Conservation (phyloP, 2,888 invertebrate species). For the Parthenolecanium corni region DNA sequence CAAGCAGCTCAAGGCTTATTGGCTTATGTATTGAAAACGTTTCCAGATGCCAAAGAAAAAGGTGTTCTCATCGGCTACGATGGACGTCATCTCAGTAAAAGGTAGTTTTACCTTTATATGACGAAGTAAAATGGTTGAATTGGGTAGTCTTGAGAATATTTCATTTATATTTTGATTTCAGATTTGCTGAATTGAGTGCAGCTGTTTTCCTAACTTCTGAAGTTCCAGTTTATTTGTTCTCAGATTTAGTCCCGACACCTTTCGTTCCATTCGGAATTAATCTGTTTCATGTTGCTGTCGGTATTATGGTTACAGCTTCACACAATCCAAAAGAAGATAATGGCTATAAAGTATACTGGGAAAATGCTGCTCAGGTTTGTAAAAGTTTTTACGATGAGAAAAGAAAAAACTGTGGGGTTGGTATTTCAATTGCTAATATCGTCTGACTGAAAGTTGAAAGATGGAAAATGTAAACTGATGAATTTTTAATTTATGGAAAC, state of each 20-base stretch:
- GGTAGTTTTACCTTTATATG: slow-evolving; percentile 43
- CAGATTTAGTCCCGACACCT: slow-evolving; percentile 77
- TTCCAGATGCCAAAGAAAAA: slow-evolving; percentile 46
- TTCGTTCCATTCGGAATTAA: slow-evolving; percentile 79
- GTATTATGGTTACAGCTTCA: slow-evolving; percentile 90
- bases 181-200: slow-evolving; percentile 81
- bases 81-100: slow-evolving; percentile 79
- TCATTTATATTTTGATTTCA: slow-evolving; percentile 36
- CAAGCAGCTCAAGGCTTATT: slow-evolving; percentile 88
- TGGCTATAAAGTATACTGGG: slow-evolving; percentile 96
- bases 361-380: slow-evolving; percentile 66
- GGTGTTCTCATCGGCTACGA: slow-evolving; percentile 87
- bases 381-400: slow-evolving; percentile 35
- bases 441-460: not conserved
- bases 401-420: not conserved
- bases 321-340: slow-evolving; percentile 94
- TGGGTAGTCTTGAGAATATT: not conserved
- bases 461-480: no score
- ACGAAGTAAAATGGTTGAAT: no score
- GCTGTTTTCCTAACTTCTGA: slow-evolving; percentile 64
- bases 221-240: slow-evolving; percentile 70
- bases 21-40: slow-evolving; percentile 51
- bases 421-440: not conserved
- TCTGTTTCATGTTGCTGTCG: slow-evolving; percentile 61
- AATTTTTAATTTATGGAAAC: no score